Evolutionary conservation across 2,888 invertebrate species (phyloP).

Genomic region (Scrobipalpa costella): DNA sequence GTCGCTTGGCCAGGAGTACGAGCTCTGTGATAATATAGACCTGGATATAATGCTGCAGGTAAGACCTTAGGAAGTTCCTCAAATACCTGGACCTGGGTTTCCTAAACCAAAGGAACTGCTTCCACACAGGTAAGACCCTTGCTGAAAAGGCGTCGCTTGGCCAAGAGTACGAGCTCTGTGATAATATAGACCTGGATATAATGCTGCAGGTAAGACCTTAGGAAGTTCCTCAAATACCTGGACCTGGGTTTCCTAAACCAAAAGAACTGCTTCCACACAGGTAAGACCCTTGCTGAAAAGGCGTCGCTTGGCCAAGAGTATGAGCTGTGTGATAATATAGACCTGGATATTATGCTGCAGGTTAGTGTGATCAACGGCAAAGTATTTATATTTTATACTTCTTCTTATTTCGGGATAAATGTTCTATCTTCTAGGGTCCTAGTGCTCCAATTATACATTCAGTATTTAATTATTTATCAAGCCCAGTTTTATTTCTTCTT

Average conservation of each 20-base stretch:
- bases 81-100: slow-evolving; percentile 85
- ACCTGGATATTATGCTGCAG: slow-evolving; percentile 68
- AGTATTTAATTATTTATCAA: too few species aligned
- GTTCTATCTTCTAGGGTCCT: too few species aligned
- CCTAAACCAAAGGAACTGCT: slow-evolving; percentile 84
- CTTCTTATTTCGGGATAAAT: too few species aligned
- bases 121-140: slow-evolving; percentile 76
- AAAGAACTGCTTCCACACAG: slow-evolving; percentile 83
- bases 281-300: slow-evolving; percentile 48
- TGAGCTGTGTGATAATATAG: slow-evolving; percentile 94
- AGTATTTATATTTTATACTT: too few species aligned
- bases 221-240: slow-evolving; percentile 74
- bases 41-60: slow-evolving; percentile 81
- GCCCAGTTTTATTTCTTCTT: too few species aligned
- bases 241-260: slow-evolving; percentile 85
- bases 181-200: slow-evolving; percentile 94
- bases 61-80: slow-evolving; percentile 40
- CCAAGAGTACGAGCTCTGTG: slow-evolving; percentile 87
- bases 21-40: slow-evolving; percentile 95
- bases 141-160: slow-evolving; percentile 46
- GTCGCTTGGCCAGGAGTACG: slow-evolving; percentile 77
- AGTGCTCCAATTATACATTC: too few species aligned
- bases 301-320: slow-evolving; percentile 74
- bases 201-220: not conserved
- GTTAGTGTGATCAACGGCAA: too few species aligned